Base-by-base conservation (phyloP, 2,888 invertebrate species). In the Euspilapteryx auroguttella region DNA sequence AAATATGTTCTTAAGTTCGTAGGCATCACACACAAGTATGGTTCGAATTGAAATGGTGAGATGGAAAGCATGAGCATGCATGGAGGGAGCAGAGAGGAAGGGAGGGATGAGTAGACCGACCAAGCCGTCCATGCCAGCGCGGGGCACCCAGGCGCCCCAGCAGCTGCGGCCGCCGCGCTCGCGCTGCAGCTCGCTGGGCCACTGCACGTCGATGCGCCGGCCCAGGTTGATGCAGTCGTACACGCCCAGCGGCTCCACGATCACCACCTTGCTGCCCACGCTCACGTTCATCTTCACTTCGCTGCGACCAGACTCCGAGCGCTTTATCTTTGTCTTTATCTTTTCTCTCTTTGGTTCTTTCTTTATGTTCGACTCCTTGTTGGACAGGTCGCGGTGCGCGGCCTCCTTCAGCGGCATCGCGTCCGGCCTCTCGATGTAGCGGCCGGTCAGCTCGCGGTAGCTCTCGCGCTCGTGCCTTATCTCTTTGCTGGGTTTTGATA, bases 141-240 rank as follows among this genome's bases (percentile, higher is more conserved):
- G 81, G 0, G 96, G 95, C 36, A 87, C 81, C 95, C 96, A 96
- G 38, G 86, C 84, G 2, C 73, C 71, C 97, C 96, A 97, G 41
- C 83, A 85, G 25, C 88, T 87, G 37, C 92, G 79, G 0, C 96
- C 95, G 0, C 96, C 96, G 37, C 87, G 80, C 34, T 84, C 83
- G 30, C 94, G 69, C 87, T 94, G 92, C 28, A 83, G 81, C 53
- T 95, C 94, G 41, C 87, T 87, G 0, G 97, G 97, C 97, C 97
- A 98, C 40, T 86, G 83, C n/a, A 96, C 94, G 47, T 95, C 95
- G 33, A 94, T 93, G 36, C 93, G 76, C 34, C 94, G 76, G 6
- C 93, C 93, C 38, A 94, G 69, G 58, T 96, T 96, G 32, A 96
- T 87, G 36, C 90, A 91, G 52, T 95, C 94, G 47, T 91, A 95